Conservation (phyloP, 2,797 vertebrate species). For the Otus scops region DNA sequence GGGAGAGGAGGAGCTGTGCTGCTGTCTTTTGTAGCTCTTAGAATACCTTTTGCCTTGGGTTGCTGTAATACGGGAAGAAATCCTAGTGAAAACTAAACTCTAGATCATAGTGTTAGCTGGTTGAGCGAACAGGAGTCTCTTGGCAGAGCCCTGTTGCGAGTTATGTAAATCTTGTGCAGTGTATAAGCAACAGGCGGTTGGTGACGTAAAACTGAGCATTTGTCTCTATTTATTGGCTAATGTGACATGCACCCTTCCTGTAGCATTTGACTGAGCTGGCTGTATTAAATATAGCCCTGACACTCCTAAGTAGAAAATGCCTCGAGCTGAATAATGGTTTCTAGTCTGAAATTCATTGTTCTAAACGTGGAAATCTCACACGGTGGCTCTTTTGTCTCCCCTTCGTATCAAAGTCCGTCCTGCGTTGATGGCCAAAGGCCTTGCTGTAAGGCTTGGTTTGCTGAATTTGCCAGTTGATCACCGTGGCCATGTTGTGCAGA, state of each 20-base stretch:
- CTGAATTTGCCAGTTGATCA: not conserved
- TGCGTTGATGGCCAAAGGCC: not conserved
- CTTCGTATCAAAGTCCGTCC: not conserved
- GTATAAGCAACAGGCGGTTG: slow-evolving; percentile 26
- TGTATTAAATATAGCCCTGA: slow-evolving; percentile 67
- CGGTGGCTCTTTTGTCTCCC: not conserved
- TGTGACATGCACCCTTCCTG: slow-evolving; percentile 43
- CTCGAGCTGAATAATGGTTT: slow-evolving; percentile 15
- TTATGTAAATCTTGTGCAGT: slow-evolving; percentile 65
- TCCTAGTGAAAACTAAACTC: not conserved
- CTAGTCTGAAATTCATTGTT: not conserved
- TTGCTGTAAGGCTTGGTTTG: not conserved
- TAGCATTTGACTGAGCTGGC: slow-evolving; percentile 40
- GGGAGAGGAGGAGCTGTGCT: not conserved
- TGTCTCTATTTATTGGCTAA: slow-evolving; percentile 60
- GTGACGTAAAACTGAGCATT: slow-evolving; percentile 59
- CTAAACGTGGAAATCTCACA: not conserved
- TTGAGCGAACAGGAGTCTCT: slow-evolving; percentile 22
- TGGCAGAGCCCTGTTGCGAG: slow-evolving; percentile 29
- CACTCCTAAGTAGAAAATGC: slow-evolving; percentile 51
- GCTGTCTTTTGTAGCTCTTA: not conserved
- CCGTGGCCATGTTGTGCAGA: not conserved
- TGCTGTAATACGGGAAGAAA: slow-evolving; percentile 22
- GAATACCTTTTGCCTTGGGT: slow-evolving; percentile 1
- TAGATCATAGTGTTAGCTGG: slow-evolving; percentile 1